Evolutionary conservation across 2,888 invertebrate species (phyloP).

Genomic region (Himalopsyche kuldschensis): DNA sequence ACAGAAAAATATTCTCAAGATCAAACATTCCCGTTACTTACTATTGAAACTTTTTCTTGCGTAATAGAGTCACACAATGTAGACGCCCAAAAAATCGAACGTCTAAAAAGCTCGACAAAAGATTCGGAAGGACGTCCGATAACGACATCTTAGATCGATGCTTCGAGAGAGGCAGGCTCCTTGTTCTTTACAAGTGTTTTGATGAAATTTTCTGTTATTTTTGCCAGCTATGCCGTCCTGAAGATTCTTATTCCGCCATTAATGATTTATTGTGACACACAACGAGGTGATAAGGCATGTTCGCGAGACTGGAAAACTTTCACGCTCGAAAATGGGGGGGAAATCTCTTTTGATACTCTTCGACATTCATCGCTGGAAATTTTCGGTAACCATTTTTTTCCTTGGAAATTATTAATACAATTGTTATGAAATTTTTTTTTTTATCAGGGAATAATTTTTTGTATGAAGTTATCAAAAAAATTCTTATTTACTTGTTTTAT

Average conservation of each 20-base stretch:
- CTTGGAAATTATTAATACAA: too few species aligned
- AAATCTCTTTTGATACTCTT: background rate
- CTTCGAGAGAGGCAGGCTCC: background rate
- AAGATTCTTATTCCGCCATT: slow-evolving; percentile 17
- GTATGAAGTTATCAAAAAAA: too few species aligned
- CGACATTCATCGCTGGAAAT: background rate
- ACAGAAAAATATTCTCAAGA: background rate
- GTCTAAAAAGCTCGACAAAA: background rate
- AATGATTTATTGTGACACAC: slow-evolving; percentile 32
- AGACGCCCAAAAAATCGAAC: background rate
- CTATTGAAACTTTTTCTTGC: background rate
- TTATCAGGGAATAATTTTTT: too few species aligned
- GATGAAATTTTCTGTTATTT: slow-evolving; percentile 20
- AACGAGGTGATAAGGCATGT: slow-evolving; percentile 31
- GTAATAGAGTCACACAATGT: background rate
- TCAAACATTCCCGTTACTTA: background rate
- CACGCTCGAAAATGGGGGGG: background rate
- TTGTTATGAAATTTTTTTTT: too few species aligned
- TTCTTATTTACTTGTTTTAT: too few species aligned
- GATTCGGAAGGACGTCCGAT: background rate
- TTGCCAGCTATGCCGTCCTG: slow-evolving; percentile 6
- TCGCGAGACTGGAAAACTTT: background rate
- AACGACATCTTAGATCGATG: background rate
- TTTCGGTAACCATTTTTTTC: background rate
- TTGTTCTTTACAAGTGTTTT: slow-evolving; percentile 3